A percentile compares a stretch with the other conserved stretches of the same genome.
phyloP scores from a whole-genome alignment of 2,797 vertebrate species.

The Gymnothorax javanicus region DNA sequence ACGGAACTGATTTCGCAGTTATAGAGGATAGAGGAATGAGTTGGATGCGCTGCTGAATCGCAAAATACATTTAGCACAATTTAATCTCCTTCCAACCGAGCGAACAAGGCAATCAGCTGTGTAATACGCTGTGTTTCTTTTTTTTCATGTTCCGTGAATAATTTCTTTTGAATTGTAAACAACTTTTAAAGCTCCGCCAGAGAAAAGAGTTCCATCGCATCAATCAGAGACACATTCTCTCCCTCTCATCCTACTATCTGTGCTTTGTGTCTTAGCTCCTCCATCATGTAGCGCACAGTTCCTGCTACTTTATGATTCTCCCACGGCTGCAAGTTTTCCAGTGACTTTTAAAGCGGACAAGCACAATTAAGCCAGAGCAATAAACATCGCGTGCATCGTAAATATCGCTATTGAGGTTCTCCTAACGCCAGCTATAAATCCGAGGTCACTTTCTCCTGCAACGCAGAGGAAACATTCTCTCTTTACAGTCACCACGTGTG shows the following conservation, averaged over 20 bases:
- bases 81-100: conserved; percentile 13
- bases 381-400: conserved; percentile 46
- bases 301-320: conserved; percentile 45
- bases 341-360: conserved; percentile 50
- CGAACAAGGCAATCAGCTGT: conserved; percentile 35
- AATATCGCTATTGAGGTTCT: conserved; percentile 53
- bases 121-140: conserved; percentile 35
- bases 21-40: not conserved
- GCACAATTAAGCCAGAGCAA: conserved; percentile 55
- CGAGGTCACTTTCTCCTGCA: conserved; percentile 63
- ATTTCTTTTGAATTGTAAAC: conserved; percentile 50
- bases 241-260: not conserved
- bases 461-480: conserved; percentile 33
- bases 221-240: not conserved
- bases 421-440: conserved; percentile 43
- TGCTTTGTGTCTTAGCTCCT: not conserved
- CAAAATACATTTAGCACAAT: conserved; percentile 14
- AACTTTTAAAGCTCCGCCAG: conserved; percentile 43
- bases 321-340: conserved; percentile 33
- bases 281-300: not conserved
- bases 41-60: not conserved
- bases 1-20: conserved; percentile 8
- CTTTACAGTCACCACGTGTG: not conserved
- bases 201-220: not conserved
- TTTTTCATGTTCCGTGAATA: conserved; percentile 50